These are phyloP conservation scores for Bombycilla garrulus DNA, from an alignment of 2,113 vertebrate species.

Conservation along the genomic window DNA sequence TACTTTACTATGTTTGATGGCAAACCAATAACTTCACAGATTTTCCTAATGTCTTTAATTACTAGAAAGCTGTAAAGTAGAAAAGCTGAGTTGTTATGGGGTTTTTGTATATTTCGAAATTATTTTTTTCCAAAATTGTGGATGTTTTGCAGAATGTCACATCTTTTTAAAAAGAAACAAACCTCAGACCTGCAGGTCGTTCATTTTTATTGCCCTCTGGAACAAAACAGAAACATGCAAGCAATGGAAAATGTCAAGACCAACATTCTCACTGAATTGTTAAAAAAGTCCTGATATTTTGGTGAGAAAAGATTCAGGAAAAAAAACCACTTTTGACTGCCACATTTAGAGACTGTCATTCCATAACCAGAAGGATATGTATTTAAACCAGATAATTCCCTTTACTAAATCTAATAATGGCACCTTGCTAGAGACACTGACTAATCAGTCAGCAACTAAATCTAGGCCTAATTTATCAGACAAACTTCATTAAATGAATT, in stretches of 20 bases:
- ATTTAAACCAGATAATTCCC: neutral
- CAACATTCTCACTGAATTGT: neutral
- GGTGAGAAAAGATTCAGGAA: neutral
- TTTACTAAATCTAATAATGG: neutral
- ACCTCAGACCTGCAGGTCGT: neutral
- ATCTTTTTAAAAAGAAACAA: conserved; percentile 19
- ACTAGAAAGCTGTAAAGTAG: neutral
- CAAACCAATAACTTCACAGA: neutral
- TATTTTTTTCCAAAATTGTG: neutral
- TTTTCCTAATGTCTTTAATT: neutral
- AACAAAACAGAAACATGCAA: conserved; percentile 25
- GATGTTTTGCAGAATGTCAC: neutral
- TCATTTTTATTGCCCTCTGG: conserved; percentile 42
- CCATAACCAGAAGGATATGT: neutral
- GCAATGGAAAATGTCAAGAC: conserved; percentile 27
- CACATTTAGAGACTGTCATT: neutral
- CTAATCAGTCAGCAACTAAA: neutral
- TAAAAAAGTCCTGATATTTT: conserved; percentile 16
- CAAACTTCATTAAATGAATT: neutral
- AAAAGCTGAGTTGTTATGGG: neutral
- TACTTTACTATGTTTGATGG: neutral
- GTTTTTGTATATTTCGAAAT: neutral
- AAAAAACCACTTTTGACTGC: neutral
- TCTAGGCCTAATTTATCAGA: neutral
- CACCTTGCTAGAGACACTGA: neutral